Conservation (phyloP, 1,140 invertebrate species). For the Cydia strobilella region DNA sequence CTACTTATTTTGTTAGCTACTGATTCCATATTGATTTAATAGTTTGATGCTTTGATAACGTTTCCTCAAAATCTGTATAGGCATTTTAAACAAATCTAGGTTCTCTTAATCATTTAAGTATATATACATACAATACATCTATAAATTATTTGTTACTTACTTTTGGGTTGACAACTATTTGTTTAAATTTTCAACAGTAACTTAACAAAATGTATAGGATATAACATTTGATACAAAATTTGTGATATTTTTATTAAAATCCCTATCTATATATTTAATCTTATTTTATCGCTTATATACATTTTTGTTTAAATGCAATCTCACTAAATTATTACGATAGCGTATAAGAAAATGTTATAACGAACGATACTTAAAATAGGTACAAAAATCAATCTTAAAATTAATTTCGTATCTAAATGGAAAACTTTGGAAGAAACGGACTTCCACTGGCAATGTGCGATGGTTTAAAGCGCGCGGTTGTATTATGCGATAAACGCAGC, state of each 20-base stretch:
- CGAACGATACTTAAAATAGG: background rate
- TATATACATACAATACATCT: conserved; percentile 13
- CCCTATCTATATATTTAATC: conserved; percentile 49
- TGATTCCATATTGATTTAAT: no score
- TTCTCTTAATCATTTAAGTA: background rate
- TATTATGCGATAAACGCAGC: no score
- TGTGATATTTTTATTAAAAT: conserved; percentile 45
- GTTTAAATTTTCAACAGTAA: conserved; percentile 35
- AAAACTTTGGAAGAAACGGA: conserved; percentile 44
- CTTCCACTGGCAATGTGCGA: conserved; percentile 23
- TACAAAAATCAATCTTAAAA: conserved; percentile 11
- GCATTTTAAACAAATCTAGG: conserved; percentile 16
- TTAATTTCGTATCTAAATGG: conserved; percentile 34
- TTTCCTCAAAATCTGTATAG: background rate
- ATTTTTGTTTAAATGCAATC: conserved; percentile 47
- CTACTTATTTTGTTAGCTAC: no score
- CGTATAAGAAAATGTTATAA: background rate
- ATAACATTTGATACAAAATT: conserved; percentile 58
- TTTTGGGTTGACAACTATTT: conserved; percentile 5
- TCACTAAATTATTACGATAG: background rate
- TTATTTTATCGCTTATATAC: conserved; percentile 42
- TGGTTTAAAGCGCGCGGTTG: no score
- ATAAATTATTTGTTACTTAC: background rate
- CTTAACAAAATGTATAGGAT: conserved; percentile 39
- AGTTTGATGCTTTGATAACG: background rate